Conservation (phyloP, 2,797 vertebrate species). For the Crocidura indochinensis region DNA sequence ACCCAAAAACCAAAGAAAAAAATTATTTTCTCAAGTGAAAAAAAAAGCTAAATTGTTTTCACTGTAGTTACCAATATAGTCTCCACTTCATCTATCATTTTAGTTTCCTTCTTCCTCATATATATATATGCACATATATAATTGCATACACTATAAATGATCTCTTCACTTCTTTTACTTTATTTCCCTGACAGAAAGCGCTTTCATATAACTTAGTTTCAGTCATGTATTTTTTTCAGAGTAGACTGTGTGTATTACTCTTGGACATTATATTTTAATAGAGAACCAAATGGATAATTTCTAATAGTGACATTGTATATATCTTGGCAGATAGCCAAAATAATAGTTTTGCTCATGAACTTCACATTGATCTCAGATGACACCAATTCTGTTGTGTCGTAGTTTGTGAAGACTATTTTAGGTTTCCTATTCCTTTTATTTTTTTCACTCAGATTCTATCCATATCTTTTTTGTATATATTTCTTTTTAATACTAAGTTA, state of each 20-base stretch:
- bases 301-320: neutral
- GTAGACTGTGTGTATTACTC: neutral
- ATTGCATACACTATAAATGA: neutral
- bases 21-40: constrained; percentile 58
- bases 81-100: neutral
- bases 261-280: neutral
- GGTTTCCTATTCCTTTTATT: neutral
- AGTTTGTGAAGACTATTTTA: constrained; percentile 8
- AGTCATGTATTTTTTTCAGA: neutral
- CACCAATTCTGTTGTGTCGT: neutral
- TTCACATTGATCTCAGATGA: neutral
- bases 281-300: constrained; percentile 20
- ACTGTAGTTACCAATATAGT: neutral
- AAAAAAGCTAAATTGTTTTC: neutral
- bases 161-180: neutral
- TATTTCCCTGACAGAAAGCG: neutral
- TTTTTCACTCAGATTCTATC: neutral
- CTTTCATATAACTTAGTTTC: neutral
- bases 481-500: constrained; percentile 19
- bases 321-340: neutral
- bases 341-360: neutral
- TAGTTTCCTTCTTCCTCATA: neutral
- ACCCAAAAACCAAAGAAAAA: too few relatives aligned
- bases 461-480: neutral
- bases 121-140: too few relatives aligned